Evolutionary conservation across 2,888 invertebrate species (phyloP).

Genomic region (Polylopha cassiicola): DNA sequence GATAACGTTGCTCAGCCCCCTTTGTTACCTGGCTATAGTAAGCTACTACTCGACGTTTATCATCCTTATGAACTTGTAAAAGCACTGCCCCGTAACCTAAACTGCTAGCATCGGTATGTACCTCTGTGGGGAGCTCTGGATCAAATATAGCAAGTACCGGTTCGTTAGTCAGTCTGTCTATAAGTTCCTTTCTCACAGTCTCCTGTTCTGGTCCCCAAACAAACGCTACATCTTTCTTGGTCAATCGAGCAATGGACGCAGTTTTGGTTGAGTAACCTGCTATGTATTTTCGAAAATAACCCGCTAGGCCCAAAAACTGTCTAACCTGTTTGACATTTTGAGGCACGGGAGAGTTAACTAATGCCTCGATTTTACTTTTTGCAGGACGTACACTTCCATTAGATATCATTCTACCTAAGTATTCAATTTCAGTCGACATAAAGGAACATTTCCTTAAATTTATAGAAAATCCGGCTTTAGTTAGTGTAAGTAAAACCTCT

Average conservation of each 20-base stretch:
- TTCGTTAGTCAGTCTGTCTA: slow-evolving; percentile 19
- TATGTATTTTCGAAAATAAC: slow-evolving; percentile 25
- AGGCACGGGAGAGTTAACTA: slow-evolving; percentile 12
- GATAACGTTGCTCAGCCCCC: slow-evolving; percentile 27
- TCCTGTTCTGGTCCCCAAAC: too few relatives aligned
- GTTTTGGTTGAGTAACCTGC: slow-evolving; percentile 19
- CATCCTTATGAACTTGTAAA: slow-evolving; percentile 17
- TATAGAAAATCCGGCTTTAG: slow-evolving; percentile 10
- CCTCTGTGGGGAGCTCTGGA: slow-evolving; percentile 20
- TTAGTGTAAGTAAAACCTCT: slow-evolving; percentile 6
- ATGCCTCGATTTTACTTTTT: slow-evolving; percentile 15
- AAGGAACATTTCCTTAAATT: slow-evolving; percentile 24
- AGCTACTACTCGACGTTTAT: slow-evolving; percentile 18
- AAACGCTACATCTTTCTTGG: too few relatives aligned
- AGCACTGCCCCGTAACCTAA: slow-evolving; percentile 24
- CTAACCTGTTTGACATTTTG: slow-evolving; percentile 24
- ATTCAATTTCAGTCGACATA: slow-evolving; percentile 21
- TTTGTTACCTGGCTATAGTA: slow-evolving; percentile 23
- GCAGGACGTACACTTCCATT: slow-evolving; percentile 13
- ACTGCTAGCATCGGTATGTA: slow-evolving; percentile 25
- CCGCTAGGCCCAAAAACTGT: slow-evolving; percentile 26
- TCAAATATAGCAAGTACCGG: slow-evolving; percentile 25
- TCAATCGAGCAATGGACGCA: slow-evolving; percentile 17
- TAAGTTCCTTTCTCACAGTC: slow-evolving; percentile 9
- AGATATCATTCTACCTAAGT: slow-evolving; percentile 14